Percentiles rank a stretch among this genome's conserved stretches.
These are phyloP conservation scores for Sarcophaga bullata DNA, from an alignment of 1,140 invertebrate species.

Conservation along the genomic window DNA sequence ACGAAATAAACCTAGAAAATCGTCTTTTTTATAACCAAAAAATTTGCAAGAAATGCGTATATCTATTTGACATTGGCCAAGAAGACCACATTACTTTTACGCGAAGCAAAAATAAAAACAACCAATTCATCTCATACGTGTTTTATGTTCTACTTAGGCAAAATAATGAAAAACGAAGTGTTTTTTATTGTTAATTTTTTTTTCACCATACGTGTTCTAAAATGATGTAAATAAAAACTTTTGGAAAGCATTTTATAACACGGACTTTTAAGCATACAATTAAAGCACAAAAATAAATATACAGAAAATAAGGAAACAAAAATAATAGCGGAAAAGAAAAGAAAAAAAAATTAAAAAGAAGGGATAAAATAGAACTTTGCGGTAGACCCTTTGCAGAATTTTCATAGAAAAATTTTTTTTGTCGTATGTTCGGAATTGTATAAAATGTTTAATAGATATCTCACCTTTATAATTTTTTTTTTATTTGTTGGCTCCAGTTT, in stretches of 20 bases:
- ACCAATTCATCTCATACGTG: not conserved
- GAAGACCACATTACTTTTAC: not conserved
- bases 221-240: not conserved
- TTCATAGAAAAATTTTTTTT: not conserved
- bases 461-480: not conserved
- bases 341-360: not conserved
- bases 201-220: too few relatives aligned
- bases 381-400: slow-evolving; percentile 8
- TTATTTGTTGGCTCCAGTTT: not conserved
- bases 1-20: not conserved
- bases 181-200: too few relatives aligned
- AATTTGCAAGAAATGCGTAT: slow-evolving; percentile 3
- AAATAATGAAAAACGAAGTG: not conserved
- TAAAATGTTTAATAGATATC: not conserved
- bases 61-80: not conserved
- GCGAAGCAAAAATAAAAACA: not conserved
- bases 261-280: not conserved
- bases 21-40: not conserved
- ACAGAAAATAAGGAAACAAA: slow-evolving; percentile 22
- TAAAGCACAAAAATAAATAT: not conserved
- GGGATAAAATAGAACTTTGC: not conserved
- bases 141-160: not conserved
- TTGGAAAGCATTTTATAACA: not conserved
- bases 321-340: not conserved
- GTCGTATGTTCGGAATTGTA: not conserved